These are phyloP conservation scores for Diplazon laetatorius DNA, from an alignment of 2,888 invertebrate species.

Conservation along the genomic window DNA sequence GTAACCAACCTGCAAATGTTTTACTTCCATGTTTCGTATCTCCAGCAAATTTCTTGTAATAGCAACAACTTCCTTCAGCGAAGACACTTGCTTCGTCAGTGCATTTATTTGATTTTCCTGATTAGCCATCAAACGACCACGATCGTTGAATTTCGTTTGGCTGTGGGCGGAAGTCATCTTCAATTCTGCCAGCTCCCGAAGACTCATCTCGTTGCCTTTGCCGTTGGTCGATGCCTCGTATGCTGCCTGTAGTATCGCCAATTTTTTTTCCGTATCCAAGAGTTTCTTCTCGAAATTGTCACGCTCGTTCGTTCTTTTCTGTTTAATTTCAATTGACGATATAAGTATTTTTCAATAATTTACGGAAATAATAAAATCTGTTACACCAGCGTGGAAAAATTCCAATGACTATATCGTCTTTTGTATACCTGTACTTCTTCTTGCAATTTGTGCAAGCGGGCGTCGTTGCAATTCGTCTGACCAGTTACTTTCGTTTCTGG, in stretches of 20 bases:
- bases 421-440: constrained; percentile 69
- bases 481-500: constrained; percentile 25
- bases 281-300: constrained; percentile 74
- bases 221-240: constrained; percentile 67
- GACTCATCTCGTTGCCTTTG: constrained; percentile 65
- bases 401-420: too few species aligned
- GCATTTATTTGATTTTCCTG: constrained; percentile 91
- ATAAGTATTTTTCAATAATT: not conserved
- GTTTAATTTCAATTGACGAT: constrained; percentile 10
- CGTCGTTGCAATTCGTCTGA: constrained; percentile 2
- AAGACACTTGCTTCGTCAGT: constrained; percentile 88
- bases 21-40: constrained; percentile 90
- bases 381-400: too few species aligned
- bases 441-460: constrained; percentile 61
- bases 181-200: constrained; percentile 74
- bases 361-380: too few species aligned
- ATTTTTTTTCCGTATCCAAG: constrained; percentile 73
- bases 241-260: constrained; percentile 69
- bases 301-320: constrained; percentile 75
- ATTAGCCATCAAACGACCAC: constrained; percentile 81
- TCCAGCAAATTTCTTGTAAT: constrained; percentile 92
- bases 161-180: constrained; percentile 73
- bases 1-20: constrained; percentile 86
- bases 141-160: constrained; percentile 75
- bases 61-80: constrained; percentile 91